These are phyloP conservation scores for Hydropotes inermis DNA, from an alignment of 2,113 vertebrate genomes.

Conservation along the genomic window DNA sequence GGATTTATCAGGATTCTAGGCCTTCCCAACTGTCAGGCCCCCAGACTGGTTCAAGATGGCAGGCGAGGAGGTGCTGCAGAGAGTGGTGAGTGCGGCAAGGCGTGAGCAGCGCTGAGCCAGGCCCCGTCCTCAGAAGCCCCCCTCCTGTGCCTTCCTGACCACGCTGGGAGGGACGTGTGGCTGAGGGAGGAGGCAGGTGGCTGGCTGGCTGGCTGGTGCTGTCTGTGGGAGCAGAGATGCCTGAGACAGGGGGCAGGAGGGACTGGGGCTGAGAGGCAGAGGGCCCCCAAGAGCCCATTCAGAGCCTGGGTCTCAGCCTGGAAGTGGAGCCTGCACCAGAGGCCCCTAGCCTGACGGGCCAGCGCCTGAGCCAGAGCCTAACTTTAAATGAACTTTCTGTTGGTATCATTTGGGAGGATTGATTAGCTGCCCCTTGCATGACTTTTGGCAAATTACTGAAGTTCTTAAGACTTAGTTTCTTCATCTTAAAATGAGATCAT, in stretches of 20 bases:
- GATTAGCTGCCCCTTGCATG: neutral
- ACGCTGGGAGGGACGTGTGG: neutral
- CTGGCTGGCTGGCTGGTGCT: fast-evolving
- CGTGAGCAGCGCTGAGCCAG: fast-evolving
- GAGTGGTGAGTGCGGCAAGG: fast-evolving
- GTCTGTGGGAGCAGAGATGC: neutral
- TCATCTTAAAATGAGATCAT: neutral
- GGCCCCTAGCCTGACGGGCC: neutral
- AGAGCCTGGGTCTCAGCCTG: neutral
- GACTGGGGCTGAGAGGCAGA: neutral
- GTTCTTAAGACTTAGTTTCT: neutral
- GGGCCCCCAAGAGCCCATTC: neutral
- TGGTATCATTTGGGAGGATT: neutral
- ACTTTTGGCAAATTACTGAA: neutral
- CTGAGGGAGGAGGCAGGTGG: neutral
- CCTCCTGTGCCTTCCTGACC: neutral
- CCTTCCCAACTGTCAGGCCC: neutral
- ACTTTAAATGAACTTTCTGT: neutral
- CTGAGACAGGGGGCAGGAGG: neutral
- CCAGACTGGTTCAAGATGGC: constrained; percentile 45
- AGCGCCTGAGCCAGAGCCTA: neutral
- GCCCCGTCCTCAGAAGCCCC: neutral
- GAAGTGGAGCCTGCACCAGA: neutral
- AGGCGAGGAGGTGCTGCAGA: neutral
- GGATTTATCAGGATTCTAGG: neutral